phyloP scores from a whole-genome alignment of 2,797 vertebrate genomes.

The Pseudotriccus pelzelni region DNA sequence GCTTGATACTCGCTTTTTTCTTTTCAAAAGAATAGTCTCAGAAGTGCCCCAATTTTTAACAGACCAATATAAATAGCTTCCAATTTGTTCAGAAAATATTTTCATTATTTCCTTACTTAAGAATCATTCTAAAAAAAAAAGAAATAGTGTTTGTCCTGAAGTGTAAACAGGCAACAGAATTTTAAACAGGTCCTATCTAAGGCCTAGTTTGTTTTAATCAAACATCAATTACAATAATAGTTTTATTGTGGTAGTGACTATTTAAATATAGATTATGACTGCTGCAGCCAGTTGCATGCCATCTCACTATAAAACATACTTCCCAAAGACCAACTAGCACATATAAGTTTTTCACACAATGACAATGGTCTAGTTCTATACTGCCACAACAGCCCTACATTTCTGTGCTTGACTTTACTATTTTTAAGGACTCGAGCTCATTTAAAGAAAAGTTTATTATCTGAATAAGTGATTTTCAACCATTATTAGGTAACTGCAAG shows the following conservation, averaged over 20 bases:
- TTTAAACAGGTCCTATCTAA: not conserved
- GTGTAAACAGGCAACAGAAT: not conserved
- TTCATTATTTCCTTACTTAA: not conserved
- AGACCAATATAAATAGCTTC: not conserved
- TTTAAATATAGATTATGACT: not conserved
- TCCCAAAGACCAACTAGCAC: not conserved
- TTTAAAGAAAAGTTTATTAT: not conserved
- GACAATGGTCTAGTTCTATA: not conserved
- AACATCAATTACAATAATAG: not conserved
- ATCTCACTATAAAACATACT: not conserved
- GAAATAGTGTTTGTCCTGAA: not conserved
- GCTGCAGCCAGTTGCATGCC: not conserved
- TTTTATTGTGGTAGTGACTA: not conserved
- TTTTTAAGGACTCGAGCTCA: not conserved
- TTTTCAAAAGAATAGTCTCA: not conserved
- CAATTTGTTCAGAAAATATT: not conserved
- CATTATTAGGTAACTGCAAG: not conserved
- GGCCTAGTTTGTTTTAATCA: not conserved
- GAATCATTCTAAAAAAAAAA: not conserved
- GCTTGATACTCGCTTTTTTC: not conserved
- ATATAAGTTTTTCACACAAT: not conserved
- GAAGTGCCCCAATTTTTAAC: not conserved
- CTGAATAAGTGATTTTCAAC: not conserved
- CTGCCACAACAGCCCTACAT: not conserved
- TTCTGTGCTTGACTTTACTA: not conserved